Evolutionary conservation across 2,113 vertebrate species (phyloP), one percentile per base, ranked within the genome.

Genomic region (Salvator merianae): DNA sequence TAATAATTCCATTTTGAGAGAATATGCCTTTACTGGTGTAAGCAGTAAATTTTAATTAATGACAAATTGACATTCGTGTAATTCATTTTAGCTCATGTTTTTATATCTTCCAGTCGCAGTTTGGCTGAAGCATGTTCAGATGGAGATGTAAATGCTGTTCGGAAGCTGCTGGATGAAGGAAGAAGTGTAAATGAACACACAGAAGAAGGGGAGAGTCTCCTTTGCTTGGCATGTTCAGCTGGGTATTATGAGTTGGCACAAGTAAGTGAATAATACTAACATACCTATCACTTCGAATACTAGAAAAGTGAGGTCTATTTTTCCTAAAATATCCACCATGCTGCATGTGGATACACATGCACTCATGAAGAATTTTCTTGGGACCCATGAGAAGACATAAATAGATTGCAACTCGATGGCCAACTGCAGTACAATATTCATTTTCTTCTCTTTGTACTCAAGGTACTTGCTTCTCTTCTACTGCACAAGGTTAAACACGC

Each of bases 201-300:
- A 18, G 98, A 99, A 78, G 99, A 99, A 95, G 99, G 99, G 62
- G 99, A 99, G 93, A 99, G 99, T 91, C 96, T 99, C 85, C 95
- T 99, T 69, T 99, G 98, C 94, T 96, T 99, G 90, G 99, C 98
- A 88, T 99, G 99, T 95, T 99, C 98, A 3, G 98, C 98, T 81
- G 98, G 98, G 40, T 99, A 99, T 95, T 99, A 99, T 93, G 99
- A 99, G 94, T 95, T 99, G 93, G 99, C 98, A 93, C 99, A 99
- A 97, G 99, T 99, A 93, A 95, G 95, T 94, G 87, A 72, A 43
- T 66, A 84, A 55, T 81, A 34, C 14, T 0, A 0, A 32, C 0
- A 77, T 38, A 1, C 1, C 13, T 32, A 24, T 82, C 30, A n/a
- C 50, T 68, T 82, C 69, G 78, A 36, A 7, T 5, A 0, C 7